Evolutionary conservation across 2,888 invertebrate species (phyloP).

Genomic region (Acleris cristana): DNA sequence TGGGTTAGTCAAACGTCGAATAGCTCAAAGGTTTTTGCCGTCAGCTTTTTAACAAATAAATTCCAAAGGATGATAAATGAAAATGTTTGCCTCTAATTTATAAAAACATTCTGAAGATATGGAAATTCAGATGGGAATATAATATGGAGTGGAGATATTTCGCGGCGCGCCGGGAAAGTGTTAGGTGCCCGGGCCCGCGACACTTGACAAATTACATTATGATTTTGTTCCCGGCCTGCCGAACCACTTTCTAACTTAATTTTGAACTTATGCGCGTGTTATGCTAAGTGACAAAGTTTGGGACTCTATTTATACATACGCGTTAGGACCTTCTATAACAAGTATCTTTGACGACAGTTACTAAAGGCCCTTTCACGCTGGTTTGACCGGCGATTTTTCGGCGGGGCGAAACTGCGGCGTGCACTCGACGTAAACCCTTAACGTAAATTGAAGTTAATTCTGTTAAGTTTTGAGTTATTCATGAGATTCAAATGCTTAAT

Average conservation of each 20-base stretch:
- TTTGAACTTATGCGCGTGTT: slow-evolving; percentile 56
- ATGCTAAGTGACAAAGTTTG: slow-evolving; percentile 55
- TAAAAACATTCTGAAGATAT: slow-evolving; percentile 4
- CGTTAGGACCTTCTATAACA: slow-evolving; percentile 1
- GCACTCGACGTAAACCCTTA: no score
- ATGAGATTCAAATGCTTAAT: no score
- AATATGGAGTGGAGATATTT: slow-evolving; percentile 5
- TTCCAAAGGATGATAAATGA: slow-evolving; percentile 4
- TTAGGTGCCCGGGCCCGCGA: slow-evolving; percentile 44
- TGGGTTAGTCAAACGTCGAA: slow-evolving; percentile 22
- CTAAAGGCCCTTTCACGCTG: no score
- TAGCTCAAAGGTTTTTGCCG: slow-evolving; percentile 20
- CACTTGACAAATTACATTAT: slow-evolving; percentile 73
- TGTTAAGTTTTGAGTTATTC: no score
- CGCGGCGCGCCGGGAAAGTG: slow-evolving; percentile 13
- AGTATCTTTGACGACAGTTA: neutral
- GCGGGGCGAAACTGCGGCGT: no score
- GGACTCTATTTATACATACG: slow-evolving; percentile 43
- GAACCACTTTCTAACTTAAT: slow-evolving; percentile 60
- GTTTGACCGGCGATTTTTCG: no score
- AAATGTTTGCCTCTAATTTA: slow-evolving; percentile 12
- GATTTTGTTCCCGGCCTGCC: slow-evolving; percentile 62
- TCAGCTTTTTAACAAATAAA: slow-evolving; percentile 5
- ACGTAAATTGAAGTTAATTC: no score
- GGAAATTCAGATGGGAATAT: slow-evolving; percentile 10